Conservation (phyloP, 2,888 invertebrate genomes). For the Microplitis manilae region DNA sequence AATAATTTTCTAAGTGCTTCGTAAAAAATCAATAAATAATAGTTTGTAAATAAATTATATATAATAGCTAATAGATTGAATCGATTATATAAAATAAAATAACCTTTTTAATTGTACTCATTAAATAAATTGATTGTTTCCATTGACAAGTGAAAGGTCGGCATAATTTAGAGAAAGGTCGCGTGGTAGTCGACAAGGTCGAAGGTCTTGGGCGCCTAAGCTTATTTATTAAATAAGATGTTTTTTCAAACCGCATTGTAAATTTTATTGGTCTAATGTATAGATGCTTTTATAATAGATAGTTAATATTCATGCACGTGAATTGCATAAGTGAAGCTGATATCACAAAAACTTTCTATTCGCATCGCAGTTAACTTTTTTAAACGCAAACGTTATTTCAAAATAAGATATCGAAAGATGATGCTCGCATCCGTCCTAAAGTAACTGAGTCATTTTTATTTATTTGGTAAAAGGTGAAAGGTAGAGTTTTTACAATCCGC, state of each 20-base stretch:
- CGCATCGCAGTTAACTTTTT: not conserved
- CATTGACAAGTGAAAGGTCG: constrained; percentile 40
- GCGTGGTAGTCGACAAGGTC: constrained; percentile 47
- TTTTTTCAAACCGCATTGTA: not conserved
- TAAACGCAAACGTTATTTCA: too few relatives aligned
- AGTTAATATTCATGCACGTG: not conserved
- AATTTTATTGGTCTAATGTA: too few relatives aligned
- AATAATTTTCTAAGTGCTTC: not conserved
- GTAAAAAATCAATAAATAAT: not conserved
- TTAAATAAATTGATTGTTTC: constrained; percentile 8
- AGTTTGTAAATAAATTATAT: not conserved
- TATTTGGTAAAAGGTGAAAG: not conserved
- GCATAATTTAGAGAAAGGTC: constrained; percentile 19
- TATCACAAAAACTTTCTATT: not conserved
- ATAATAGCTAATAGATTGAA: not conserved
- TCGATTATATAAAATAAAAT: not conserved
- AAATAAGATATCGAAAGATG: not conserved
- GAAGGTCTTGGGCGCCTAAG: constrained; percentile 48
- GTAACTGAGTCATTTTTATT: not conserved
- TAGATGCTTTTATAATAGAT: not conserved
- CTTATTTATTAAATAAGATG: not conserved
- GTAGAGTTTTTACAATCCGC: not conserved
- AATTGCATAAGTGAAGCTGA: not conserved
- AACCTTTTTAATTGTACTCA: not conserved
- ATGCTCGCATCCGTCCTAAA: not conserved